Conservation (phyloP, 2,888 invertebrate species). For the Meteorus colon region DNA sequence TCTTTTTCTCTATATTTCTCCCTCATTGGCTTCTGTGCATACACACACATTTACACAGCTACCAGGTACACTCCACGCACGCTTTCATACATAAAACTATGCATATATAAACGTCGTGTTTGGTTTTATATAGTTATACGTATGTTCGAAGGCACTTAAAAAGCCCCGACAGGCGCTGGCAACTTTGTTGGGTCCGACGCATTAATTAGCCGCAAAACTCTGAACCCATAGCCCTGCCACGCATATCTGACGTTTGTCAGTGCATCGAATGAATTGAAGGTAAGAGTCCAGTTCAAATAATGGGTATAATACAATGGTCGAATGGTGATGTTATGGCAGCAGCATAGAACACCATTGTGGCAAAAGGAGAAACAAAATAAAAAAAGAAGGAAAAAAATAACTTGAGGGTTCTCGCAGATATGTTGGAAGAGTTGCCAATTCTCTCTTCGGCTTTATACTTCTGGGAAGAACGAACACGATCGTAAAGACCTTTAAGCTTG, state of each 20-base stretch:
- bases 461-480: slow-evolving; percentile 72
- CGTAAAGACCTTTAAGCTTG: slow-evolving; percentile 68
- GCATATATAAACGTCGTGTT: not conserved
- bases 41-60: not conserved
- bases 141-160: slow-evolving; percentile 44
- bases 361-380: slow-evolving; percentile 42
- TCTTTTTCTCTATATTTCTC: slow-evolving; percentile 10
- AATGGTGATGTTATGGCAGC: slow-evolving; percentile 29
- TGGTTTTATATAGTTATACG: not conserved
- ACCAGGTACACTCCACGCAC: not conserved
- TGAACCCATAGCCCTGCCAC: slow-evolving; percentile 43
- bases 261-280: slow-evolving; percentile 26
- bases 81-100: slow-evolving; percentile 3
- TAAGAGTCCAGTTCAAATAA: slow-evolving; percentile 33
- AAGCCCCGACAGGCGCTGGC: slow-evolving; percentile 49
- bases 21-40: not conserved
- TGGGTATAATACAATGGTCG: not conserved
- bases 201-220: slow-evolving; percentile 65
- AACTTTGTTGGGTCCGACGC: slow-evolving; percentile 61
- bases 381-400: slow-evolving; percentile 39
- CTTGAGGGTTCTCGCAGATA: slow-evolving; percentile 13
- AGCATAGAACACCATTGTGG: slow-evolving; percentile 30
- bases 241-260: slow-evolving; percentile 38
- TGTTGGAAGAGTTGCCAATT: slow-evolving; percentile 19
- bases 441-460: slow-evolving; percentile 68